Evolutionary conservation across 2,113 vertebrate genomes (phyloP), one percentile per base, ranked within the genome.

Genomic region (Tupaia tana): DNA sequence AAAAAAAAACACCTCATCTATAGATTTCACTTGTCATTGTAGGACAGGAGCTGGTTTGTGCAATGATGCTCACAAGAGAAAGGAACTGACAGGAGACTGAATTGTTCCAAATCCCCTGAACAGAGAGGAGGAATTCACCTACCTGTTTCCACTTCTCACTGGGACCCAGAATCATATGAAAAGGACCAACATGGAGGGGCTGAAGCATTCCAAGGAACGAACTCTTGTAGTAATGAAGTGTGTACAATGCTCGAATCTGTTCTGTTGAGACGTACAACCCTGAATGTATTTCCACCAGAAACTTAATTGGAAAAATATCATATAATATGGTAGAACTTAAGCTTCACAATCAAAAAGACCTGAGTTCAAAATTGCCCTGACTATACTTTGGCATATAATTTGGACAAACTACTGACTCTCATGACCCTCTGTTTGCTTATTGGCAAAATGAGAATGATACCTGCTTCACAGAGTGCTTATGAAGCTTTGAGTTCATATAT

Each of bases 241-340:
- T 67, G 77, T 56, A 70, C 43, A 63, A 12, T 89, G 34, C 84
- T 43, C 43, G 93, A 96, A 77, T 54, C 12, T 66, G 9, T 22
- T 90, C 81, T 75, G 24, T 34, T 78, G 78, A 79, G 64, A 64
- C 34, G 54, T n/a, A 82, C 31, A 89, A 34, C 2, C 22, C 31
- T 93, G 70, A 70, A 58, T 7, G 83, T 12, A 94, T 83, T 89
- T 82, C 69, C 29, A 78, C 70, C 54, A 79, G n/a, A 96, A 82
- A 64, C 22, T 59, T 85, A 67, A 73, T 77, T 77, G 13, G 61
- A n/a, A 91, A 84, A 29, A 80, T 31, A 69, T 59, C 3, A 74
- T 12, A 73, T 59, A 85, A 81, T 61, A 29, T 25, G 12, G 25
- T 15, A 95, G 20, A 70, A 4, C 79, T 85, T 91, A 79, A 91